These are phyloP conservation scores for Oligia latruncula DNA, from an alignment of 2,888 invertebrate genomes.

Conservation along the genomic window DNA sequence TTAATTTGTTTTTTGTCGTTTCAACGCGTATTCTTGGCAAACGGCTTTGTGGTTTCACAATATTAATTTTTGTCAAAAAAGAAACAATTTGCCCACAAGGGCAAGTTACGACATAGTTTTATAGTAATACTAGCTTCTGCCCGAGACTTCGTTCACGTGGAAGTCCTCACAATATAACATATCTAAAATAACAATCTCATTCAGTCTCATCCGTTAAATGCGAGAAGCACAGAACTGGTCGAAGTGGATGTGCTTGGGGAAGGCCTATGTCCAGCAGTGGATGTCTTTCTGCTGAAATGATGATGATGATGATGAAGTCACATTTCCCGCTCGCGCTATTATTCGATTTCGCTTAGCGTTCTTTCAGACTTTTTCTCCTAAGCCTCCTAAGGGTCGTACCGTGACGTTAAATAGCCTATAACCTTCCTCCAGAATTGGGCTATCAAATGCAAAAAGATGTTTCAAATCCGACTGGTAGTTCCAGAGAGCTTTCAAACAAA, in stretches of 20 bases:
- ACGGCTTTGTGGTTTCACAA: conserved; percentile 14
- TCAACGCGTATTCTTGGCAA: conserved; percentile 44
- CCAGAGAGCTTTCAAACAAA: neutral
- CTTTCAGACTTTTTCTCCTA: neutral
- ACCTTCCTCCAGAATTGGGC: neutral
- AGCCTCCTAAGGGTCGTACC: neutral
- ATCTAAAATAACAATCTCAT: too few relatives aligned
- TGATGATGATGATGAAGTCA: neutral
- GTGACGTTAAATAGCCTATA: neutral
- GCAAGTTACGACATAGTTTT: neutral
- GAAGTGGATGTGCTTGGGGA: too few relatives aligned
- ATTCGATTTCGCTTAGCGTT: neutral
- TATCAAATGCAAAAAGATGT: neutral
- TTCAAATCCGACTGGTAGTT: neutral
- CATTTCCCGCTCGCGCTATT: neutral
- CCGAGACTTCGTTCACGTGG: neutral
- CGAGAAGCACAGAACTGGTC: too few relatives aligned
- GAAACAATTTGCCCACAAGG: neutral
- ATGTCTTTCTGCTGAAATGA: too few relatives aligned
- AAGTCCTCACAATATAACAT: neutral
- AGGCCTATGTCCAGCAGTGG: too few relatives aligned
- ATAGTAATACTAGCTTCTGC: neutral
- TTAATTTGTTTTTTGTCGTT: conserved; percentile 28
- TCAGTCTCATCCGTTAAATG: too few relatives aligned
- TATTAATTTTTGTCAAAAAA: conserved; percentile 6